phyloP scores from a whole-genome alignment of 53 echinoderm and acorn worm genomes.

The Mesocentrotus franciscanus region DNA sequence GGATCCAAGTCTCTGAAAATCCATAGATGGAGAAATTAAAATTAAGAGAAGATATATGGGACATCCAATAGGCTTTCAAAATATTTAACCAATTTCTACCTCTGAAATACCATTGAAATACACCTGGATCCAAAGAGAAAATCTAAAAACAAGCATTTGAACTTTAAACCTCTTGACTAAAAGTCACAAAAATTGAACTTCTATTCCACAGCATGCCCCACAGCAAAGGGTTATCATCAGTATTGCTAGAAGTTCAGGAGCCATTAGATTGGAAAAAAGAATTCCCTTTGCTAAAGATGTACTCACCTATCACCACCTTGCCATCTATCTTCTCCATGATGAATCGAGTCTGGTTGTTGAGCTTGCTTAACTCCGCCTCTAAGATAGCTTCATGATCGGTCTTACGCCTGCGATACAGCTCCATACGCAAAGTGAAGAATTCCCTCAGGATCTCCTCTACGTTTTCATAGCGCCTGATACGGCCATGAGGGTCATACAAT shows the following conservation, averaged over 20 bases:
- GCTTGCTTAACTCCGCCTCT: conserved; percentile 80
- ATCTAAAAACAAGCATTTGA: not conserved
- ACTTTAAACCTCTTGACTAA: not conserved
- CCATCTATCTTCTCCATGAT: conserved; percentile 99
- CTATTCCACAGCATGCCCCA: too few relatives aligned
- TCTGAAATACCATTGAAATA: too few relatives aligned
- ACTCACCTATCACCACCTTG: conserved; percentile 84
- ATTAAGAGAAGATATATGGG: too few relatives aligned
- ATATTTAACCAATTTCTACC: too few relatives aligned
- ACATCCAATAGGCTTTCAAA: too few relatives aligned
- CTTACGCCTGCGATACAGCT: conserved; percentile 86
- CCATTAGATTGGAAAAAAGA: not conserved
- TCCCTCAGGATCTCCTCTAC: conserved; percentile 88
- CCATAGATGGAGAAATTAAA: too few relatives aligned
- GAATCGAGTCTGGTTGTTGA: conserved; percentile 98
- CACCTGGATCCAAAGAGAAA: not conserved
- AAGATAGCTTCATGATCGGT: conserved; percentile 84
- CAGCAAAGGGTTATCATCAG: too few relatives aligned
- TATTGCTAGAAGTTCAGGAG: too few relatives aligned
- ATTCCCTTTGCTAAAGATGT: not conserved
- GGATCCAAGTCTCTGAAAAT: too few relatives aligned
- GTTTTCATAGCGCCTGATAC: conserved; percentile 82
- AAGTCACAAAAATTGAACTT: not conserved
- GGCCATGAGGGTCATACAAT: conserved; percentile 86
- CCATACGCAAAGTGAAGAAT: conserved; percentile 81